Percentiles rank a stretch among this genome's conserved stretches.
phyloP scores from a whole-genome alignment of 2,113 vertebrate species.

The Melanerpes formicivorus region DNA sequence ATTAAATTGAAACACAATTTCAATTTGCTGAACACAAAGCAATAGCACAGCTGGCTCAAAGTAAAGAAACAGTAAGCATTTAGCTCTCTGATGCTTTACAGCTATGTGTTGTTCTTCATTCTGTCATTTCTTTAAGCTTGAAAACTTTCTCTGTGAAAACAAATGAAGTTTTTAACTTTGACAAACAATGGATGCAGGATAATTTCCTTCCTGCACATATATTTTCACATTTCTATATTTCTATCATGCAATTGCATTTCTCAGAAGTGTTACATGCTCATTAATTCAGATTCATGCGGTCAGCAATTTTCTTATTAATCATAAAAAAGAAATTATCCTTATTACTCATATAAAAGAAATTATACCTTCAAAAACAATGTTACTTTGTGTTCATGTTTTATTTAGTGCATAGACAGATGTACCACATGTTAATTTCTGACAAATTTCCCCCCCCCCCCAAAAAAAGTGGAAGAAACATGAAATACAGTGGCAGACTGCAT shows the following conservation, averaged over 20 bases:
- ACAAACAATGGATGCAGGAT: neutral
- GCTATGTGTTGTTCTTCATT: neutral
- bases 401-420: neutral
- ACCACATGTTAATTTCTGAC: neutral
- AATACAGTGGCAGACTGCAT: neutral
- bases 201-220: neutral
- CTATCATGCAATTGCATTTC: neutral
- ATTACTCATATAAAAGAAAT: neutral
- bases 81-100: neutral
- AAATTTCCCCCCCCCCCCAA: neutral
- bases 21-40: neutral
- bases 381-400: neutral
- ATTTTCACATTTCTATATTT: neutral
- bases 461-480: neutral
- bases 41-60: neutral
- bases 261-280: neutral
- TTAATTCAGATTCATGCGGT: neutral
- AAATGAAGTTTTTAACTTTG: neutral
- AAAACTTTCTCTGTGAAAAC: neutral
- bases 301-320: neutral
- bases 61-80: neutral
- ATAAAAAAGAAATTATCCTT: neutral
- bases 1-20: neutral
- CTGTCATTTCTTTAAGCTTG: neutral
- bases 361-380: neutral